Evolutionary conservation across 2,888 invertebrate genomes (phyloP), one percentile per base, ranked within the genome.

Genomic region (Callosobruchus maculatus): DNA sequence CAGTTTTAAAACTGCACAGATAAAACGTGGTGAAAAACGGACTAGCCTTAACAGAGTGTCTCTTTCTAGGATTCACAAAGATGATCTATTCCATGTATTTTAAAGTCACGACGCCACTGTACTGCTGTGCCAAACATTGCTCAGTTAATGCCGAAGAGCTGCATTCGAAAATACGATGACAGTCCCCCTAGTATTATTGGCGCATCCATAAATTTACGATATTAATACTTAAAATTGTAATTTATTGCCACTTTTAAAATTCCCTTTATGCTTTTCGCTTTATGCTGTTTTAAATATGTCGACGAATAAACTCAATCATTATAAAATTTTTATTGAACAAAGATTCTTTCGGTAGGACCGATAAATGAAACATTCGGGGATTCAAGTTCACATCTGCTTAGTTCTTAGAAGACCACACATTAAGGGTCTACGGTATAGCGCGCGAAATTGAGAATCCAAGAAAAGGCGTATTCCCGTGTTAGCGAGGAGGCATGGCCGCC

Each of bases 161-260:
- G 80, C 81, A 81, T 82, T 82, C 78, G 82, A 82, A 83, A 83
- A 82, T 83, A 83, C 80, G 82, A 83, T 80, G 82, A 83, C 84
- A 83, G 82, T 82, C 81, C 80, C 49, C 49, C 49, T n/a, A 49
- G 49, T 49, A 49, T 49, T 49, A 83, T 83, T 83, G 83, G 82
- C 81, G 81, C 79, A 83, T 81, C 81, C 82, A 83, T 84, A 84
- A 84, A 84, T 84, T 82, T 81, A 79, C 81, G 82, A 82, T 82
- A 82, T 82, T 82, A 81, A 82, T 82, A 83, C 81, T 81, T 82
- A 83, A 83, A 83, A 82, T 80, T 79, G 81, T 82, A 83, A 84
- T 85, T 85, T 84, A 85, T 84, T 82, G 82, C 82, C 77, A 80
- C 82, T 84, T 83, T 83, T 84, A 83, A 80, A 84, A 82, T 81